Conservation (phyloP, 2,797 vertebrate genomes). For the Amblyopsis hoosieri region DNA sequence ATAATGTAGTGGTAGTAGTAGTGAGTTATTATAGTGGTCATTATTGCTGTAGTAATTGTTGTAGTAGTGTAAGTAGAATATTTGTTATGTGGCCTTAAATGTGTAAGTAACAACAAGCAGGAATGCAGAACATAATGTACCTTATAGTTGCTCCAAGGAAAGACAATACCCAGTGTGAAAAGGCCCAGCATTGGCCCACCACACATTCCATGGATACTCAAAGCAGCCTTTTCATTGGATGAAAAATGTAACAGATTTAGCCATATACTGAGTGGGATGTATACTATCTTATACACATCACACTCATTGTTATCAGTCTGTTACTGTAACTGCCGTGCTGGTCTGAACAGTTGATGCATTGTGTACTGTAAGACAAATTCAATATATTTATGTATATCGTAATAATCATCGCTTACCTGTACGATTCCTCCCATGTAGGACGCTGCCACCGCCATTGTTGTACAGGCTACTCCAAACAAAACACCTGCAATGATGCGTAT, state of each 20-base stretch:
- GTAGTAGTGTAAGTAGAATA: not conserved
- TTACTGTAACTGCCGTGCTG: no score
- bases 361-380: not conserved
- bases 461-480: conserved; percentile 79
- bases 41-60: not conserved
- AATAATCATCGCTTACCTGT: conserved; percentile 72
- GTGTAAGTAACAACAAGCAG: not conserved
- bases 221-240: conserved; percentile 74
- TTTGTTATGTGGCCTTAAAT: not conserved
- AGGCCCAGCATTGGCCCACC: conserved; percentile 86
- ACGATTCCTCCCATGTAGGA: conserved; percentile 81
- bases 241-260: not conserved
- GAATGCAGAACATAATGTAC: conserved; percentile 64
- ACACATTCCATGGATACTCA: conserved; percentile 88
- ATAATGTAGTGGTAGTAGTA: not conserved
- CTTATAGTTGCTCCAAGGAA: conserved; percentile 86
- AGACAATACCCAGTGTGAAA: conserved; percentile 84
- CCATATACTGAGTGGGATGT: no score
- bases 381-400: not conserved
- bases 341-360: not conserved
- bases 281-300: no score
- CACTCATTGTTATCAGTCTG: no score
- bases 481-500: conserved; percentile 66
- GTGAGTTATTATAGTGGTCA: not conserved
- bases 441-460: conserved; percentile 79